A percentile compares a stretch with the other conserved stretches of the same genome.
Conservation (phyloP, 1,140 invertebrate species). For the Pararge aegeria region DNA sequence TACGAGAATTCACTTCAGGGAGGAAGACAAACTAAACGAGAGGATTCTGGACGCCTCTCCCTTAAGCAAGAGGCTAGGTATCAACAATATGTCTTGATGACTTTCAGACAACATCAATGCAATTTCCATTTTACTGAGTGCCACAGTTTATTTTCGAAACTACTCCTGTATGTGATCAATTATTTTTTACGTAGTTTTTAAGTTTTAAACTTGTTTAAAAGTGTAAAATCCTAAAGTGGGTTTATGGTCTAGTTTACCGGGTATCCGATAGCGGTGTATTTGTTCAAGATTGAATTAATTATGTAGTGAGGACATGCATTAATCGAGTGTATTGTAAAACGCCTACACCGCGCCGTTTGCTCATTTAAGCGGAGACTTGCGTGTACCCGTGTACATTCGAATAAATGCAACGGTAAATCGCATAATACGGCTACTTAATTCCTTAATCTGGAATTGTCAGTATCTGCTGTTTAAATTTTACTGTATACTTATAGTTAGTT, state of each 20-base stretch:
- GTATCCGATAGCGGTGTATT: slow-evolving; percentile 52
- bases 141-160: slow-evolving; percentile 65
- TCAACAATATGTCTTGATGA: slow-evolving; percentile 72
- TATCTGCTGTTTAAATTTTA: slow-evolving; percentile 41
- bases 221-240: slow-evolving; percentile 34
- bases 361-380: slow-evolving; percentile 70
- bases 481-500: slow-evolving; percentile 37
- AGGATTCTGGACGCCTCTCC: slow-evolving; percentile 77
- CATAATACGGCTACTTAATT: slow-evolving; percentile 64
- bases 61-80: slow-evolving; percentile 59
- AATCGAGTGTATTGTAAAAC: slow-evolving; percentile 45
- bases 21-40: slow-evolving; percentile 82
- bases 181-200: slow-evolving; percentile 57
- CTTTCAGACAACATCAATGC: slow-evolving; percentile 39
- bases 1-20: slow-evolving; percentile 92
- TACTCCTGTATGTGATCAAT: slow-evolving; percentile 67
- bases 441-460: slow-evolving; percentile 53
- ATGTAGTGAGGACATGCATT: slow-evolving; percentile 59
- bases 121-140: slow-evolving; percentile 66
- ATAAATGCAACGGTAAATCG: slow-evolving; percentile 66
- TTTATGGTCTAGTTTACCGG: slow-evolving; percentile 44
- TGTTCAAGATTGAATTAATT: slow-evolving; percentile 64
- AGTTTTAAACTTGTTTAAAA: slow-evolving; percentile 46
- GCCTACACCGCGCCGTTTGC: slow-evolving; percentile 64
- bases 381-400: slow-evolving; percentile 60